Conservation (phyloP, 30 jellyfish, hydroid and myxozoan genomes). For the Catostylus mosaicus region DNA sequence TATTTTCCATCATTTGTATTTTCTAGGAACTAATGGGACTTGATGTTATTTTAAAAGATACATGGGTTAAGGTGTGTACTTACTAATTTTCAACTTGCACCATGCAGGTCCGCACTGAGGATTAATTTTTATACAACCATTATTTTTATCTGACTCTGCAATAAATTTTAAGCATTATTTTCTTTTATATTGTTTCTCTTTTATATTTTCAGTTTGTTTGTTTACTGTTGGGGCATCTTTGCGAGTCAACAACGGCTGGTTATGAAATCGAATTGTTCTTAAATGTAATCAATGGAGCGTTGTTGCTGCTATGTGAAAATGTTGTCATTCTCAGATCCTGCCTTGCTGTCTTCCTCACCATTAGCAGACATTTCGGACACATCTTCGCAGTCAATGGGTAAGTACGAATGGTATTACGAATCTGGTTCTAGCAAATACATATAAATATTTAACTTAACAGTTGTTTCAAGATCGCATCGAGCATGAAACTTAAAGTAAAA, state of each 20-base stretch:
- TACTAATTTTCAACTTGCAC: too few relatives aligned
- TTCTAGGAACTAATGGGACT: slow-evolving; percentile 80
- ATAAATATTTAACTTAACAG: too few relatives aligned
- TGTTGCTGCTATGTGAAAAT: slow-evolving; percentile 86
- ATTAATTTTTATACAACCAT: too few relatives aligned
- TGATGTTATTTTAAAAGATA: slow-evolving; percentile 79
- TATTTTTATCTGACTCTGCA: too few relatives aligned
- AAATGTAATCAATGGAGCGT: slow-evolving; percentile 91
- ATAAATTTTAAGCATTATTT: too few relatives aligned
- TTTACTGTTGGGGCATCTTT: slow-evolving; percentile 58
- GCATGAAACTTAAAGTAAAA: too few relatives aligned
- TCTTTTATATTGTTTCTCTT: too few relatives aligned
- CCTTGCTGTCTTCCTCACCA: slow-evolving; percentile 77
- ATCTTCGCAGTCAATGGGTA: slow-evolving; percentile 90
- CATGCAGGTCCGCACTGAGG: too few relatives aligned
- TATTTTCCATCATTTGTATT: background rate
- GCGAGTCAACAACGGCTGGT: slow-evolving; percentile 59
- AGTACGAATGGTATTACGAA: slow-evolving; percentile 17
- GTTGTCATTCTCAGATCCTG: slow-evolving; percentile 77
- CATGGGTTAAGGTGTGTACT: slow-evolving; percentile 84
- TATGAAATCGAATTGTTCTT: slow-evolving; percentile 78
- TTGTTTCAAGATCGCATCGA: too few relatives aligned
- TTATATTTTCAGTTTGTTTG: slow-evolving; percentile 67
- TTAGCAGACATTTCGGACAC: slow-evolving; percentile 80
- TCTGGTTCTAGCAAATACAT: background rate